These are phyloP conservation scores for Stigmatopora nigra DNA, from an alignment of 2,113 vertebrate species.

Conservation along the genomic window DNA sequence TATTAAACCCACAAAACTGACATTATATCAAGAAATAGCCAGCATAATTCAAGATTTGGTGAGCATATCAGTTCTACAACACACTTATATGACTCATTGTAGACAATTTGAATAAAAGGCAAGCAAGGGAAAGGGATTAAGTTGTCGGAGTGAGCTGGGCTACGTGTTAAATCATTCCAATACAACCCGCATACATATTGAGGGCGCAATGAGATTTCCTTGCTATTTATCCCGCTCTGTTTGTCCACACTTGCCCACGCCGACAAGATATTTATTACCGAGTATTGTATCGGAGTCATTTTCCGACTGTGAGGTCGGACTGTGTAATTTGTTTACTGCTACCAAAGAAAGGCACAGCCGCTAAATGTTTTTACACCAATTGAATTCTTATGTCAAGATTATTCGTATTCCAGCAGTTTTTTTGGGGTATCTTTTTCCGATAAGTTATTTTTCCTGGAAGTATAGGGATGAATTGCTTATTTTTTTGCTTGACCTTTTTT, in stretches of 20 bases:
- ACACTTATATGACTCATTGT: conserved; percentile 52
- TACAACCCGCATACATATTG: conserved; percentile 50
- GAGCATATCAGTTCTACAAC: conserved; percentile 42
- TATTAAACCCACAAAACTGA: conserved; percentile 3
- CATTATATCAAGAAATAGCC: conserved; percentile 7
- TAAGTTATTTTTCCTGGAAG: conserved; percentile 15
- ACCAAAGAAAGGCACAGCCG: conserved; percentile 36
- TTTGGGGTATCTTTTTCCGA: conserved; percentile 34
- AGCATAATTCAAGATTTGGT: conserved; percentile 29
- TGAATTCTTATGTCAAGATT: conserved; percentile 13
- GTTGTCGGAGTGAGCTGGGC: conserved; percentile 51
- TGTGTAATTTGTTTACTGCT: conserved; percentile 56
- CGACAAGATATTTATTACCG: conserved; percentile 66
- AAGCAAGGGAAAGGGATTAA: conserved; percentile 59
- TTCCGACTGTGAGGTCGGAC: conserved; percentile 45
- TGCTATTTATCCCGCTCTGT: conserved; percentile 61
- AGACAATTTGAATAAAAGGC: conserved; percentile 48
- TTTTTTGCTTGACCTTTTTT: conserved; percentile 54
- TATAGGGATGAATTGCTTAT: conserved; percentile 39
- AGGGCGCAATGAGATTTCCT: conserved; percentile 58
- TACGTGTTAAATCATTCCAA: conserved; percentile 58
- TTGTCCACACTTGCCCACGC: conserved; percentile 54
- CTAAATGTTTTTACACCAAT: no score
- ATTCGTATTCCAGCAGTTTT: conserved; percentile 27
- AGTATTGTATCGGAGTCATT: conserved; percentile 60